Conservation (phyloP, 2,797 vertebrate genomes). For the Hafferia zeledoni region DNA sequence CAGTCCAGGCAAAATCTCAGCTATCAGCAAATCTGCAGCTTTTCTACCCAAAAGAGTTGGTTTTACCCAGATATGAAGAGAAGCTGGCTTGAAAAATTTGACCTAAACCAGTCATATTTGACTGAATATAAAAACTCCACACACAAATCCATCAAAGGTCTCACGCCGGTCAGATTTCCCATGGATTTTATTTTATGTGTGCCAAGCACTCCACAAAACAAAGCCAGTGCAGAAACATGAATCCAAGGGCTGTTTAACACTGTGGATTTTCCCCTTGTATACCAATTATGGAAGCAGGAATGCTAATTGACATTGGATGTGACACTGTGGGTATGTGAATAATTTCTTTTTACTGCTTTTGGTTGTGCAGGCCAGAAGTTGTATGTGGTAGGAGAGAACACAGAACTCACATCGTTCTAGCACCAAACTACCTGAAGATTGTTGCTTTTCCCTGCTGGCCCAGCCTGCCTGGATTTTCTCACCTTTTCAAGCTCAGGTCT, state of each 20-base stretch:
- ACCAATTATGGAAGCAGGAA: constrained; percentile 61
- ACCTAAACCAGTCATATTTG: background rate
- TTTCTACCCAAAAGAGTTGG: background rate
- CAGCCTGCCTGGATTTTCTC: background rate
- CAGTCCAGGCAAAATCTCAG: background rate
- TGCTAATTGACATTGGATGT: constrained; percentile 51
- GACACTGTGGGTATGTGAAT: constrained; percentile 23
- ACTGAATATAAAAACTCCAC: background rate
- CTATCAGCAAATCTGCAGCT: background rate
- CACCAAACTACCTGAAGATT: background rate
- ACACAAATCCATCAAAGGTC: background rate
- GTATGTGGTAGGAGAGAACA: background rate
- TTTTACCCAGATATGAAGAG: background rate
- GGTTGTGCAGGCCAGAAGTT: background rate
- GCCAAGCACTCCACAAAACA: constrained; percentile 57
- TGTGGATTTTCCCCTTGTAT: constrained; percentile 67
- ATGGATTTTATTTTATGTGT: constrained; percentile 9
- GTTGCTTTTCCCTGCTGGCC: background rate
- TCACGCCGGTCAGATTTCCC: background rate
- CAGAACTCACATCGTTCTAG: accelerated
- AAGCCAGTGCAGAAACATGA: constrained; percentile 43
- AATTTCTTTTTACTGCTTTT: constrained; percentile 61
- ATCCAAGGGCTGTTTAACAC: constrained; percentile 65
- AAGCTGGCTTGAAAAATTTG: background rate
- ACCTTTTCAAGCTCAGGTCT: background rate